Base-by-base conservation (phyloP, 2,888 invertebrate species). In the Oscheius sp. region DNA sequence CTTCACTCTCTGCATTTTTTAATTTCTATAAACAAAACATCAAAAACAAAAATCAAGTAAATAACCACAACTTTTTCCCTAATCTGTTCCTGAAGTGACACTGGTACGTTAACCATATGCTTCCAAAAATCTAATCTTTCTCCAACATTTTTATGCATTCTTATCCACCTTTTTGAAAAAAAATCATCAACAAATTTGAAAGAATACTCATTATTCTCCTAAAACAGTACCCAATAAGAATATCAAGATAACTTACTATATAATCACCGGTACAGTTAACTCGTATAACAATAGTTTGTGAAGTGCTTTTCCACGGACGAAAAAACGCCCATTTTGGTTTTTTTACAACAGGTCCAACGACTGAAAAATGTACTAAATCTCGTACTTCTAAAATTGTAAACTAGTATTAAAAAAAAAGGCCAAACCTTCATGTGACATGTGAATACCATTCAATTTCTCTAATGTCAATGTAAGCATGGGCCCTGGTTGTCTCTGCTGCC, bases 71-170 rank as follows among this genome's bases (percentile, higher is more conserved):
- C 22, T 64, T 66, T 67, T 32, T 76, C 74, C 33, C 67, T 65
- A 47, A 80, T 70, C 47, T 76, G 80, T 44, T 75, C 76, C 45
- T 74, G 72, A 6, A 77, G 12, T n/a, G 67, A 64, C 22, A 80
- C 61, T 4, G 71, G 74, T 6, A 82, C 75, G 17, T 73, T 67
- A 30, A 78, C 57, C 26, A 83, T 57, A 28, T 62, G 47, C 22
- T 71, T 67, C 82, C 82, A 83, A 70, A 83, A 83, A 2, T 56
- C 61, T 6, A 70, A 51, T 12, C 80, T 57, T 36, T 80, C 70
- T 30, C 49, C 41, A 9, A 77, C 66, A 26, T 74, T 67, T 5
- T 56, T n/a, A 36, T 67, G 67, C 30, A 69, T 54, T 32, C 68
- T 45, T 5, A 82, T 63, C 78, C 78, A 82, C 49, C 67, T 41